Evolutionary conservation across 2,113 vertebrate species (phyloP).

Genomic region (Dromiciops gliroides): DNA sequence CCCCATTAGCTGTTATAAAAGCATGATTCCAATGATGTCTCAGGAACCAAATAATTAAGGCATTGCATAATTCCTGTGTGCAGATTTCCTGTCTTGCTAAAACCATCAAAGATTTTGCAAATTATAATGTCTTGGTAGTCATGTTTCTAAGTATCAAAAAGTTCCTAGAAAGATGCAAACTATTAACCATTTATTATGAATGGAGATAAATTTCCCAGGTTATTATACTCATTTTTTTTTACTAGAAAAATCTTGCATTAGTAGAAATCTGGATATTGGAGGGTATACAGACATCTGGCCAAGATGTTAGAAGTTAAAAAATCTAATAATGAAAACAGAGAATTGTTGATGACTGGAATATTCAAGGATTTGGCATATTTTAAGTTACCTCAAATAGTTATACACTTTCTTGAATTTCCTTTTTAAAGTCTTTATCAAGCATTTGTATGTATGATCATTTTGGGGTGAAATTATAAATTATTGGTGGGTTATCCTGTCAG

Average conservation of each 20-base stretch:
- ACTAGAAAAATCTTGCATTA: neutral
- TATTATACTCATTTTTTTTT: neutral
- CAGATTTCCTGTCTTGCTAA: neutral
- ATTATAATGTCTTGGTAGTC: neutral
- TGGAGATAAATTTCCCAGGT: neutral
- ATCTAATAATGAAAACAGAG: neutral
- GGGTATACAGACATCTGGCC: neutral
- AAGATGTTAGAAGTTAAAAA: neutral
- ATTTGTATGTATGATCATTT: neutral
- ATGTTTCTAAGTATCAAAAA: neutral
- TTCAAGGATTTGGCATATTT: neutral
- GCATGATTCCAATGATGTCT: neutral
- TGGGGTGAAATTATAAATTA: neutral
- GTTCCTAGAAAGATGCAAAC: neutral
- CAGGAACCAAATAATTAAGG: neutral
- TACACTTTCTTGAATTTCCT: neutral
- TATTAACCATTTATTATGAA: neutral
- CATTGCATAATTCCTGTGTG: neutral
- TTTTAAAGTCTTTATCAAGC: neutral
- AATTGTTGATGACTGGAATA: neutral
- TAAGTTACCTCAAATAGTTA: neutral
- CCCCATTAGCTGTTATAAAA: neutral
- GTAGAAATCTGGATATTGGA: neutral
- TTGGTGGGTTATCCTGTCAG: neutral
- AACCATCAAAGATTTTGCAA: neutral